phyloP scores from a whole-genome alignment of 2,797 vertebrate species.

The Trematomus bernacchii region DNA sequence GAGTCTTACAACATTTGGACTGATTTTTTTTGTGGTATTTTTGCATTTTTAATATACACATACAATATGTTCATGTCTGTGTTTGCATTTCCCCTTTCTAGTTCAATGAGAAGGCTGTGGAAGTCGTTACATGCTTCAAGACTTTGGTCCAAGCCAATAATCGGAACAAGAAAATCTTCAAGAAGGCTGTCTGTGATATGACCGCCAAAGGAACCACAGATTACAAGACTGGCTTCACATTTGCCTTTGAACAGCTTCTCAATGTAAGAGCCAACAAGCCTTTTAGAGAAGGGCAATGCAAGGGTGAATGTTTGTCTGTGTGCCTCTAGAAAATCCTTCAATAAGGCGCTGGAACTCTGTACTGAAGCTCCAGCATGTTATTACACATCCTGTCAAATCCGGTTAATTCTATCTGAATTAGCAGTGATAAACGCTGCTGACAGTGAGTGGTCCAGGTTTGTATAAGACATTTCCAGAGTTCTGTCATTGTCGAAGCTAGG shows the following conservation, averaged over 20 bases:
- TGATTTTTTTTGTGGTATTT: not conserved
- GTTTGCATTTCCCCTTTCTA: conserved; percentile 61
- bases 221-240: conserved; percentile 98
- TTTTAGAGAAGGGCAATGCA: conserved; percentile 21
- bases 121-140: conserved; percentile 95
- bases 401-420: conserved; percentile 51
- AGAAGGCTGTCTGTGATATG: conserved; percentile 94
- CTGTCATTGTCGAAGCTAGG: conserved; percentile 46
- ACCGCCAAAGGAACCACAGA: conserved; percentile 97
- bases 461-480: conserved; percentile 49
- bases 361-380: conserved; percentile 9
- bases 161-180: conserved; percentile 98
- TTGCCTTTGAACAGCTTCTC: conserved; percentile 97
- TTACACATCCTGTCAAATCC: conserved; percentile 37
- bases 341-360: conserved; percentile 1
- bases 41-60: not conserved
- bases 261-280: conserved; percentile 87
- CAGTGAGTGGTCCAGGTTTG: conserved; percentile 46
- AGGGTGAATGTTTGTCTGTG: conserved; percentile 34
- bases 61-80: not conserved
- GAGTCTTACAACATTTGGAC: conserved; percentile 5
- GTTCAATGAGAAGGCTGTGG: conserved; percentile 97
- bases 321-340: conserved; percentile 4
- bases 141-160: conserved; percentile 97
- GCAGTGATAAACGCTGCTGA: conserved; percentile 51